phyloP scores from a whole-genome alignment of 2,113 vertebrate species.

The Cygnus atratus region DNA sequence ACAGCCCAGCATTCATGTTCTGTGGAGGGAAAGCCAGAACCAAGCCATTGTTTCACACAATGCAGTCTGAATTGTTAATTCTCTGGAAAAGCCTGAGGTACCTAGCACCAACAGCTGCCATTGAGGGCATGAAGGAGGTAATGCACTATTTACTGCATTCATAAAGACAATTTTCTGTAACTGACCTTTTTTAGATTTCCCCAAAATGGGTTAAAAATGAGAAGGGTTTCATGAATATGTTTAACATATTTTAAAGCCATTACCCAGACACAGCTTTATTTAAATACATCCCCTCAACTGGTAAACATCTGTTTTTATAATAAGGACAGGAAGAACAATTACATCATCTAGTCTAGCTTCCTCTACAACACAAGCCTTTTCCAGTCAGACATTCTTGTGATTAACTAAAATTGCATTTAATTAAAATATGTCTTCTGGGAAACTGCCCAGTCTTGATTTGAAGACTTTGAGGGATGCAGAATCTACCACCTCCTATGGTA shows the following conservation, averaged over 20 bases:
- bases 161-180: not conserved
- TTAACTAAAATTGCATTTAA: not conserved
- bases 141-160: not conserved
- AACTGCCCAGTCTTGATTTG: not conserved
- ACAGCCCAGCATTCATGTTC: not conserved
- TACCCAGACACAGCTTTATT: not conserved
- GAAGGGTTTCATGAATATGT: not conserved
- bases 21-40: not conserved
- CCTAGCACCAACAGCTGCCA: not conserved
- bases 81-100: not conserved
- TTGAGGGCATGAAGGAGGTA: not conserved
- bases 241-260: constrained; percentile 3
- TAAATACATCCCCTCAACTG: constrained; percentile 4
- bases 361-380: not conserved
- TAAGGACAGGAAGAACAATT: constrained; percentile 46
- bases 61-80: not conserved
- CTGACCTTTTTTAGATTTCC: not conserved
- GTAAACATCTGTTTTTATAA: constrained; percentile 38
- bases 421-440: not conserved
- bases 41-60: not conserved
- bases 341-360: constrained; percentile 36
- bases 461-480: not conserved
- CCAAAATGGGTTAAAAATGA: not conserved
- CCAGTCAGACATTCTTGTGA: not conserved
- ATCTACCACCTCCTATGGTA: not conserved